Evolutionary conservation across 92 coral and sea anemone species (phyloP).

Genomic region (Ricordea florida): DNA sequence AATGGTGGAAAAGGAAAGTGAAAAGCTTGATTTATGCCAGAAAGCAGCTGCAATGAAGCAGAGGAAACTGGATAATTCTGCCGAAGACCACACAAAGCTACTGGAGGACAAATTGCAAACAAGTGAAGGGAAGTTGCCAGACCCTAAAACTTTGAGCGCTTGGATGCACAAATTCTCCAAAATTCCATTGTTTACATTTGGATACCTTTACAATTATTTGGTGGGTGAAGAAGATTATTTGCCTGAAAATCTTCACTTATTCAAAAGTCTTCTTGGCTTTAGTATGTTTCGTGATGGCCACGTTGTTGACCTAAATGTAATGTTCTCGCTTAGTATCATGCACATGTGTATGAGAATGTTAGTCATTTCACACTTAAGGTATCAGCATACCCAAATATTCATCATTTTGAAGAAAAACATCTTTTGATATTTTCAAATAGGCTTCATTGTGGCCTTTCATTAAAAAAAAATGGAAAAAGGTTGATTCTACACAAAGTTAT

Average conservation of each 20-base stretch:
- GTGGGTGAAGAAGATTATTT: constrained; percentile 53
- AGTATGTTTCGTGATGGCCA: constrained; percentile 59
- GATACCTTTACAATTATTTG: constrained; percentile 29
- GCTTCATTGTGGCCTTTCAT: too few relatives aligned
- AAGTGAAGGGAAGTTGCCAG: constrained; percentile 34
- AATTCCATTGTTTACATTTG: constrained; percentile 36
- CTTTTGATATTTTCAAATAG: too few relatives aligned
- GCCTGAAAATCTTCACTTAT: constrained; percentile 47
- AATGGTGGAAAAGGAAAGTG: constrained; percentile 4
- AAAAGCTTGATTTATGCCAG: constrained; percentile 6
- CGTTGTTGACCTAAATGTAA: constrained; percentile 22
- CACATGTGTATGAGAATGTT: too few relatives aligned
- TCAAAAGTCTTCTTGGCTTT: constrained; percentile 50
- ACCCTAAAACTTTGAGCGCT: constrained; percentile 15
- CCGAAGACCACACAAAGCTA: constrained; percentile 27
- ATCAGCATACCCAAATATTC: too few relatives aligned
- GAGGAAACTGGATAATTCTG: constrained; percentile 14
- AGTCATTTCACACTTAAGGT: too few relatives aligned
- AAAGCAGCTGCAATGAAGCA: constrained; percentile 30
- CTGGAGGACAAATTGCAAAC: constrained; percentile 30
- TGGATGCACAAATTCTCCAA: constrained; percentile 3
- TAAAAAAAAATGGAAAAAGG: too few relatives aligned
- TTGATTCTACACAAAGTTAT: too few relatives aligned
- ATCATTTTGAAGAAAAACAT: too few relatives aligned
- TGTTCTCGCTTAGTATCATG: too few relatives aligned